Conservation (phyloP, 2,113 vertebrate species). For the Chlamydotis undulata region DNA sequence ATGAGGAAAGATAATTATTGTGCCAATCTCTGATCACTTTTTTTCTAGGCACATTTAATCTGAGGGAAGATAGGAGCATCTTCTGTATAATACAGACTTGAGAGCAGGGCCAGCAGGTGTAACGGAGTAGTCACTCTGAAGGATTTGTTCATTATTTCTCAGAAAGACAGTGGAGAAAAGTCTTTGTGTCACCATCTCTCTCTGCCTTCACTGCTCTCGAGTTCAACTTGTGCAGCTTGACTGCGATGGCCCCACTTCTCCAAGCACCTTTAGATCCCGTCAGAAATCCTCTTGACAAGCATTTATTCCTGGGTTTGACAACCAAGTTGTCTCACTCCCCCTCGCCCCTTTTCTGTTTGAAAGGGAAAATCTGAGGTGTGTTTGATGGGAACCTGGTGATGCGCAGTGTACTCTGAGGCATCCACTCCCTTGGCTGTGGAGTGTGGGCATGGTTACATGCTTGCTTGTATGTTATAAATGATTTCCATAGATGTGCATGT, state of each 20-base stretch:
- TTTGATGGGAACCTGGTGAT: neutral
- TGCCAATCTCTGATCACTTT: conserved; percentile 4
- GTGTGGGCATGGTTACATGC: neutral
- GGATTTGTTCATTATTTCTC: conserved; percentile 1
- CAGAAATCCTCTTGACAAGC: conserved; percentile 6
- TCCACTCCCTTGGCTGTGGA: neutral
- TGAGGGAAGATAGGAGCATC: neutral
- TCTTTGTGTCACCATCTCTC: neutral
- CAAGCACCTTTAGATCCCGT: neutral
- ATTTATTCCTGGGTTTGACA: neutral
- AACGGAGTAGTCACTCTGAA: neutral
- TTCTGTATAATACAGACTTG: neutral
- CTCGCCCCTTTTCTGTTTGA: neutral
- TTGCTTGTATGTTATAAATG: neutral
- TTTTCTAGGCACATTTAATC: neutral
- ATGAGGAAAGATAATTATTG: conserved; percentile 14
- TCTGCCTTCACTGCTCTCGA: neutral
- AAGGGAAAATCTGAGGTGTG: neutral
- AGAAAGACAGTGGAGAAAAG: neutral
- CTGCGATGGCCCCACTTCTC: neutral
- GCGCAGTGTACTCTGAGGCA: neutral
- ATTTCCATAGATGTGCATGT: neutral
- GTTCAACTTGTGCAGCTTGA: conserved; percentile 4
- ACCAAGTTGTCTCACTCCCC: neutral
- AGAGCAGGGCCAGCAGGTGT: neutral